Evolutionary conservation across 2,113 vertebrate genomes (phyloP), one percentile per base, ranked within the genome.

Genomic region (Phyllopteryx taeniolatus): DNA sequence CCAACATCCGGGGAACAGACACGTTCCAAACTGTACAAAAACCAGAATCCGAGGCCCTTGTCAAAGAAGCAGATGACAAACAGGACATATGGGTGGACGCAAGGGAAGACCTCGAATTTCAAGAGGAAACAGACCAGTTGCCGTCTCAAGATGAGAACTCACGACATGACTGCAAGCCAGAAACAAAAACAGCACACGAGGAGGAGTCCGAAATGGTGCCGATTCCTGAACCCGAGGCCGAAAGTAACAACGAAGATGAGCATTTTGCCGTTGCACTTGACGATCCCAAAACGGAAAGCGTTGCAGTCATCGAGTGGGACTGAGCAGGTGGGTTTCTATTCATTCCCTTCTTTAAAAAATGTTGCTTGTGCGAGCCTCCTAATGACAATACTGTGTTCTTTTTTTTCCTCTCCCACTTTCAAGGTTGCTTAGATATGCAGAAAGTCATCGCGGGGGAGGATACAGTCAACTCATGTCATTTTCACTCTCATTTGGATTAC

Each of bases 71-170:
- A 17, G 85, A 90, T 27, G 87, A 87, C 10, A 86, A 92, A 9
- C 83, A 88, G 49, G 90, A 92, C 1, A 81, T 89, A 43, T 90
- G 91, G 91, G 74, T 90, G 81, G 88, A 93, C 65, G 91, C 90
- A 0, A 78, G 88, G 77, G 91, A 91, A 70, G 67, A 82, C 31
- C 68, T 91, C 4, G 27, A 49, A 17, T 56, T 17, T 56, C 72
- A 72, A 53, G 71, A 63, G 44, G 35, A 72, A 65, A 44, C 65
- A 5, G 57, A 67, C 20, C 3, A 5, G 15, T 42, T 5, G 54
- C 49, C 63, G 19, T 17, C 13, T 9, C 15, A 35, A 39, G 59
- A 61, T n/a, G 44, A 72, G 9, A 73, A 81, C 67, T 44, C 47
- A 17, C 27, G 8, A 0, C 31, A 71, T 0, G 70, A 53, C 33